phyloP scores from a whole-genome alignment of 2,888 invertebrate genomes.

The Yponomeuta cagnagella region DNA sequence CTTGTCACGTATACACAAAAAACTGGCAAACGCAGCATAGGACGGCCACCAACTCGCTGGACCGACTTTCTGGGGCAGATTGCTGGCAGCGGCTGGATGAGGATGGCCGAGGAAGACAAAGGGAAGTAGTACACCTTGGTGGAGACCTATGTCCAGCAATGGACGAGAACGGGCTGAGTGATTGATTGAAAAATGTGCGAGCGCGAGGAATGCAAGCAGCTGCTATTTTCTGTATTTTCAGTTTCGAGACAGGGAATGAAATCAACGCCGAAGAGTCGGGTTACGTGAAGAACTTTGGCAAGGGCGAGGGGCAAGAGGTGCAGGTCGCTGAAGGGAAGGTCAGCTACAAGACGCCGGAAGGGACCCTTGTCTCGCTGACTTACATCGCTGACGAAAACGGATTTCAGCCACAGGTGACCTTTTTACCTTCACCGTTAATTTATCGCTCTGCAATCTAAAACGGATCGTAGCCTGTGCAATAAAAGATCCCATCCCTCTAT shows the following conservation, averaged over 20 bases:
- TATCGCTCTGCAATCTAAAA: not conserved
- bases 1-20: no score
- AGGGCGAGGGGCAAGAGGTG: constrained; percentile 69
- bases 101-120: no score
- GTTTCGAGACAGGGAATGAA: constrained; percentile 80
- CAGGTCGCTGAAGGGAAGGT: constrained; percentile 77
- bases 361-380: constrained; percentile 75
- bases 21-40: no score
- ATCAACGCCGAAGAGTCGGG: constrained; percentile 79
- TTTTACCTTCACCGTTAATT: not conserved
- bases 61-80: no score
- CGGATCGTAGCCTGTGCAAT: not conserved
- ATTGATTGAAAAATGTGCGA: no score
- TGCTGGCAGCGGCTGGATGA: no score
- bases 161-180: no score
- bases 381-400: constrained; percentile 84
- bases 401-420: constrained; percentile 75
- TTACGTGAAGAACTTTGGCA: constrained; percentile 76
- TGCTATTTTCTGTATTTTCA: constrained; percentile 26
- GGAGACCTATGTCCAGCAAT: no score
- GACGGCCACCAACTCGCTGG: no score
- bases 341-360: constrained; percentile 81
- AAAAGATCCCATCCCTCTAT: no score
- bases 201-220: no score
- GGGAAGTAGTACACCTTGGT: no score